A percentile compares a stretch with the other conserved stretches of the same genome.
Evolutionary conservation across 1,140 invertebrate species (phyloP).

Genomic region (Yoshiicerus persimilis): DNA sequence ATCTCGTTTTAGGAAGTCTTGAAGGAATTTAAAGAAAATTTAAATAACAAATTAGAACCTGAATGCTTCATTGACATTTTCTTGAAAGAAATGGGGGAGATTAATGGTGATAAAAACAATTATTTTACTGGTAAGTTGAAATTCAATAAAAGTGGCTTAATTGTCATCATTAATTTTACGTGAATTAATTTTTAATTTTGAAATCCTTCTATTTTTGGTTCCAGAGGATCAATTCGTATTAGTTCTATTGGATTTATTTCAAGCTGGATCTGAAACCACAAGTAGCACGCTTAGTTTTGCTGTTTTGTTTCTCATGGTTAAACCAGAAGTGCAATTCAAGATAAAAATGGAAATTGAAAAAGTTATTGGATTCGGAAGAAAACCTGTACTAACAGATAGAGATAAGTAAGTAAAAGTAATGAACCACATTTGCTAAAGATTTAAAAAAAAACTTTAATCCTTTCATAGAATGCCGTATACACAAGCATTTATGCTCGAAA

Average conservation of each 20-base stretch:
- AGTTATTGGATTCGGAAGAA: conserved; percentile 67
- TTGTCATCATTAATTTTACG: neutral
- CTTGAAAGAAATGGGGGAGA: neutral
- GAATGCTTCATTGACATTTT: neutral
- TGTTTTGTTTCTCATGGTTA: conserved; percentile 72
- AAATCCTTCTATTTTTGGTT: conserved; percentile 17
- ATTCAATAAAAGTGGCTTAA: neutral
- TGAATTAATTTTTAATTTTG: neutral
- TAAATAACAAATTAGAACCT: neutral
- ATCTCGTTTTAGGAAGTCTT: neutral
- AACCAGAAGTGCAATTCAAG: conserved; percentile 74
- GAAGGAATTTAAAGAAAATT: neutral
- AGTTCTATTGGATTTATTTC: conserved; percentile 61
- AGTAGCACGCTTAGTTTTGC: conserved; percentile 73
- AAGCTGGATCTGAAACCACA: conserved; percentile 80
- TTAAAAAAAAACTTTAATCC: neutral
- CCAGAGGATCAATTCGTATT: conserved; percentile 34
- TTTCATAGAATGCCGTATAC: conserved; percentile 71
- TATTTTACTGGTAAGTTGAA: conserved; percentile 26
- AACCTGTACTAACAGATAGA: conserved; percentile 25
- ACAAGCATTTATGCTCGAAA: conserved; percentile 73
- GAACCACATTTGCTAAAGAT: neutral
- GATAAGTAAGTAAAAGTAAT: conserved; percentile 3
- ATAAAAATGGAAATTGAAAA: conserved; percentile 77
- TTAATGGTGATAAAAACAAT: neutral